Conservation (phyloP, 2,888 invertebrate genomes). For the Zeuzera pyrina region DNA sequence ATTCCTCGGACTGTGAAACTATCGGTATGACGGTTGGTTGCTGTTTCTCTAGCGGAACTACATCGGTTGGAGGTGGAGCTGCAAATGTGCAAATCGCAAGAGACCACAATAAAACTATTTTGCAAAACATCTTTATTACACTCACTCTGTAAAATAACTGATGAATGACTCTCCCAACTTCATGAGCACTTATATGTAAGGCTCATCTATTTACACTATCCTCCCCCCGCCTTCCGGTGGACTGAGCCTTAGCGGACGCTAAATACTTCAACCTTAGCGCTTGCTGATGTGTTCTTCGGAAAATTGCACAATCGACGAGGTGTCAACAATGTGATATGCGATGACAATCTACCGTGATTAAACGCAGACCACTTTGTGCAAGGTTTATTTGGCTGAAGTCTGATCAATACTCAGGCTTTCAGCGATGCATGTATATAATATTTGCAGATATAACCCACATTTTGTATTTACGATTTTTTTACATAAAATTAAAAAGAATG, state of each 20-base stretch:
- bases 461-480: no score
- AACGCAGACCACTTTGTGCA: conserved; percentile 29
- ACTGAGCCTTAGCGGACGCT: conserved; percentile 54
- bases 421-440: conserved; percentile 15
- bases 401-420: conserved; percentile 18
- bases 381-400: conserved; percentile 17
- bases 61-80: conserved; percentile 35
- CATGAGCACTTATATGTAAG: conserved; percentile 63
- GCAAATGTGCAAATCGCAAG: conserved; percentile 28
- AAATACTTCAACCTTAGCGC: conserved; percentile 70
- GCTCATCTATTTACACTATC: conserved; percentile 65
- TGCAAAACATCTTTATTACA: conserved; percentile 43
- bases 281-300: conserved; percentile 60
- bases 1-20: conserved; percentile 61
- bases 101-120: conserved; percentile 31
- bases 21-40: conserved; percentile 63
- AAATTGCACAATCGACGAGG: conserved; percentile 64
- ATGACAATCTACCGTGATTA: conserved; percentile 41
- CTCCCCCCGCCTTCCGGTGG: conserved; percentile 64
- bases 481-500: no score
- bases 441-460: conserved; percentile 4
- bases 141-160: conserved; percentile 44
- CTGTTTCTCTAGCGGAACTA: conserved; percentile 41
- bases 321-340: conserved; percentile 60
- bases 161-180: conserved; percentile 60